A percentile compares a stretch with the other conserved stretches of the same genome.
phyloP scores from a whole-genome alignment of 92 coral and sea anemone species.

The Parazoanthus darwini region DNA sequence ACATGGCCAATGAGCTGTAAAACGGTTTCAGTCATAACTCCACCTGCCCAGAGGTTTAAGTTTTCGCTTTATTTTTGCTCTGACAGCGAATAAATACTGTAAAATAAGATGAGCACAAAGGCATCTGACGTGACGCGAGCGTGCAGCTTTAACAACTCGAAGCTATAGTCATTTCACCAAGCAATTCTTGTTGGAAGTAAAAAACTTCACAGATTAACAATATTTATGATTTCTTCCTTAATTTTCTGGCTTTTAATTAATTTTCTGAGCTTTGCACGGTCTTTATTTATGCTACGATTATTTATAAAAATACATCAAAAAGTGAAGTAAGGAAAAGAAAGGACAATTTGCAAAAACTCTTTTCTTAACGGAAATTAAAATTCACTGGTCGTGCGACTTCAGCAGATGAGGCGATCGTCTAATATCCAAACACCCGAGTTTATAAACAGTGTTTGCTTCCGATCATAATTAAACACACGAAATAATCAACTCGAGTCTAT shows the following conservation, averaged over 20 bases:
- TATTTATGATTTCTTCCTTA: neutral
- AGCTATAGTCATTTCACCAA: neutral
- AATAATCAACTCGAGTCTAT: conserved; percentile 16
- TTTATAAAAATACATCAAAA: neutral
- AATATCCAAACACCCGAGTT: conserved; percentile 12
- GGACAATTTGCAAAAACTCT: neutral
- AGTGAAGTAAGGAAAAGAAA: neutral
- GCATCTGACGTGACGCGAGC: neutral
- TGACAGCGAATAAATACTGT: neutral
- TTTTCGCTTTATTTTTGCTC: conserved; percentile 12
- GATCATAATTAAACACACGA: conserved; percentile 34
- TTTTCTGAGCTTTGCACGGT: conserved; percentile 2
- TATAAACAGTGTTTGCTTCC: conserved; percentile 26
- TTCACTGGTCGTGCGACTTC: conserved; percentile 19
- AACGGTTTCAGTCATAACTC: conserved; percentile 34
- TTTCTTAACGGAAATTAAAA: conserved; percentile 30
- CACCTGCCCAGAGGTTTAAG: conserved; percentile 13
- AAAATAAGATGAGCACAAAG: neutral
- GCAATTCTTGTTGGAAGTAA: neutral
- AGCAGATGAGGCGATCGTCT: conserved; percentile 31
- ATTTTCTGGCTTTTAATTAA: conserved; percentile 6
- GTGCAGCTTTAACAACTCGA: neutral
- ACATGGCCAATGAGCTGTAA: conserved; percentile 34
- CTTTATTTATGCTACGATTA: neutral
- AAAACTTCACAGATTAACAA: neutral